Percentiles rank a stretch among this genome's conserved stretches.
Evolutionary conservation across 2,888 invertebrate genomes (phyloP).

Genomic region (Watsonalla cultraria): DNA sequence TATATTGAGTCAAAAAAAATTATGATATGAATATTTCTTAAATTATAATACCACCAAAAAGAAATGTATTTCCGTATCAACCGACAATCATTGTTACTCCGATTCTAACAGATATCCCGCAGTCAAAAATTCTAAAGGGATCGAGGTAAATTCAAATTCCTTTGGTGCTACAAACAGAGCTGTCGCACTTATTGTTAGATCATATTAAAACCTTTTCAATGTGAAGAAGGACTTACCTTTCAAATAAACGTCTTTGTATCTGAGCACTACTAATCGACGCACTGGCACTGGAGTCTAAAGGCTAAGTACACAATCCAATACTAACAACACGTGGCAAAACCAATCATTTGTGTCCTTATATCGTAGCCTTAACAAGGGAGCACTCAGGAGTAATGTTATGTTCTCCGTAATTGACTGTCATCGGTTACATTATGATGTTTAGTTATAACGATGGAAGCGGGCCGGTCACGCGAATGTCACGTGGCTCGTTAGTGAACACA

Average conservation of each 20-base stretch:
- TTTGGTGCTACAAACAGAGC: neutral
- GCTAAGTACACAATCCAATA: neutral
- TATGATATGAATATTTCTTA: neutral
- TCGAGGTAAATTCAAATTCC: neutral
- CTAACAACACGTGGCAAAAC: neutral
- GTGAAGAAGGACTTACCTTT: neutral
- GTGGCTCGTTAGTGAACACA: conserved; percentile 27
- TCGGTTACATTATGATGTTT: conserved; percentile 27
- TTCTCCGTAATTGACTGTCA: conserved; percentile 39
- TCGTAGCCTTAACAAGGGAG: conserved; percentile 1
- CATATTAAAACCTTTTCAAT: neutral
- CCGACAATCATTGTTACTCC: neutral
- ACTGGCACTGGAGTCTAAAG: neutral
- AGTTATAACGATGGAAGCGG: conserved; percentile 29
- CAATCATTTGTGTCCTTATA: neutral
- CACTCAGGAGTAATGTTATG: conserved; percentile 12
- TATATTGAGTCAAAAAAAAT: too few species aligned
- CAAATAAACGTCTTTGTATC: neutral
- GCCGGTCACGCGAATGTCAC: conserved; percentile 56
- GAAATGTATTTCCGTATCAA: neutral
- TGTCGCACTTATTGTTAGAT: too few species aligned
- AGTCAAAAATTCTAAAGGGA: neutral
- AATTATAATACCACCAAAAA: neutral
- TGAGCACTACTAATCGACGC: neutral
- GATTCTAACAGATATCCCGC: neutral